Conservation (phyloP, 2,888 invertebrate genomes). For the Volucella bombylans region DNA sequence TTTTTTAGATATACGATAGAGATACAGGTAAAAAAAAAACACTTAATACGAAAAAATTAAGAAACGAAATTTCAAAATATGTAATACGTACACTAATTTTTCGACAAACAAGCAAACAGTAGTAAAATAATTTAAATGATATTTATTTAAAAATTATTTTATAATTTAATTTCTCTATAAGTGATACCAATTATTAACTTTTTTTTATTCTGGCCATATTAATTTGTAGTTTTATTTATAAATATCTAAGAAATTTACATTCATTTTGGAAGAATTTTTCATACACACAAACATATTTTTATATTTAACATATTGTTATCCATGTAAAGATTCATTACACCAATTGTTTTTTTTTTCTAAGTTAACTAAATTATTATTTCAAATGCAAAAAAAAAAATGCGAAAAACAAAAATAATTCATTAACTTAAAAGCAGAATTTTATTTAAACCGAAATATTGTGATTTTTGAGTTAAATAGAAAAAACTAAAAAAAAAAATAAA, state of each 20-base stretch:
- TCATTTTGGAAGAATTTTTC: slow-evolving; percentile 1
- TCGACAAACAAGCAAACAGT: slow-evolving; percentile 40
- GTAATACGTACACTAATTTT: slow-evolving; percentile 65
- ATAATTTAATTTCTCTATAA: slow-evolving; percentile 55
- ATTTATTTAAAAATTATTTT: slow-evolving; percentile 65
- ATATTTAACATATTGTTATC: slow-evolving; percentile 52
- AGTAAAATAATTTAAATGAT: slow-evolving; percentile 64
- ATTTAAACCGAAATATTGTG: slow-evolving; percentile 69
- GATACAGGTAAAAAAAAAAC: slow-evolving; percentile 47
- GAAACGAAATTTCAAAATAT: slow-evolving; percentile 17
- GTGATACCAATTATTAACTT: slow-evolving; percentile 41
- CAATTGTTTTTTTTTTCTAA: slow-evolving; percentile 39
- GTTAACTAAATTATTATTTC: slow-evolving; percentile 64
- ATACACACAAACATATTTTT: slow-evolving; percentile 8
- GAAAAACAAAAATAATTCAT: slow-evolving; percentile 24
- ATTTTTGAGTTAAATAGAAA: slow-evolving; percentile 65
- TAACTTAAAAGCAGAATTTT: slow-evolving; percentile 53
- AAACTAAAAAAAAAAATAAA: slow-evolving; percentile 48
- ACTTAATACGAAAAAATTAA: slow-evolving; percentile 30
- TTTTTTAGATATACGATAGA: slow-evolving; percentile 24
- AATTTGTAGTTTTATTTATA: slow-evolving; percentile 56
- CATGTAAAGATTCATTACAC: slow-evolving; percentile 26
- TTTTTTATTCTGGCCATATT: slow-evolving; percentile 70
- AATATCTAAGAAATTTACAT: slow-evolving; percentile 8
- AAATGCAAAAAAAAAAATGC: neutral